Base-by-base conservation (phyloP, 1,140 invertebrate species). In the Plectus sambesii region DNA sequence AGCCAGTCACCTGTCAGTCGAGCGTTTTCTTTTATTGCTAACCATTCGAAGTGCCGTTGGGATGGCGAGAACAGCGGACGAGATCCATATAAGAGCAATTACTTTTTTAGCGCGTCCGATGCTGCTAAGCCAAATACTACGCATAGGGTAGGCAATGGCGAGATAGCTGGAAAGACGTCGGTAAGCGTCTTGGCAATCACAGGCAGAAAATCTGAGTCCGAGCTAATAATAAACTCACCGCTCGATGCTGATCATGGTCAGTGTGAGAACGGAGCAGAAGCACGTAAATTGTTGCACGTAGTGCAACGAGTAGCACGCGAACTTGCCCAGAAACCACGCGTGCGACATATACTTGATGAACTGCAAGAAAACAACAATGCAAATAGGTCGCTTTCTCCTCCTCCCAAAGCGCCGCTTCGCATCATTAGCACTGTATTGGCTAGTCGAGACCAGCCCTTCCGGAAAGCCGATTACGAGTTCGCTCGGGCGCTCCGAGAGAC, bases 191-290 rank as follows among this genome's bases (percentile, higher is more conserved):
- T 20, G 47, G 3, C 15, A 33, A 51, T 47, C 5, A 19, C 5
- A 55, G n/a, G 8, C 40, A 52, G 42, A 15, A 15, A 33, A 5
- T 27, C 12, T 15, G 20, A 49, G 26, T n/a, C 47, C 25, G 35
- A 15, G 27, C 19, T 35, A 23, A 19, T 6, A n/a, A 30, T 3
- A 19, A 29, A 55, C 69, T 71, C 72, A 82, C 81, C 82, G 79
- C 70, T 83, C 82, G 23, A 83, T 72, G 55, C 81, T 82, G 74
- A 84, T 83, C n/a, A 78, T 77, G 2, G 82, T 83, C 8, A 84
- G 71, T 0, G 82, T 84, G 8, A 82, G 72, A 9, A 84, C 81
- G 1, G 81, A 83, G 61, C 81, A 83, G 45, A 83, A 79, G 26
- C 80, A 78, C 1, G 81, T 81, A 12, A 83, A 78, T 61, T 78